A percentile compares a stretch with the other conserved stretches of the same genome.
phyloP scores from a whole-genome alignment of 1,140 invertebrate species.

The Oreohelix idahoensis region DNA sequence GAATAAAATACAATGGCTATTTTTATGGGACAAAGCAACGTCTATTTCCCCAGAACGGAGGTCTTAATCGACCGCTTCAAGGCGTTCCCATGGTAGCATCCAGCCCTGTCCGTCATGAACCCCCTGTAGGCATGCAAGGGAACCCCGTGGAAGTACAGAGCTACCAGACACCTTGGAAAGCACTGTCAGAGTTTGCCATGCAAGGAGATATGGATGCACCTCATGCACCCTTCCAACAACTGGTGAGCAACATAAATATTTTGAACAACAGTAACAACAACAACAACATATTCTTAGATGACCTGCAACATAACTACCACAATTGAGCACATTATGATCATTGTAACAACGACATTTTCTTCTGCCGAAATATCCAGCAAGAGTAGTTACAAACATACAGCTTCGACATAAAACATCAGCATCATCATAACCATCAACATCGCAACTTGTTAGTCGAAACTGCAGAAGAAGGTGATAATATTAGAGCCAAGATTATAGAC shows the following conservation, averaged over 20 bases:
- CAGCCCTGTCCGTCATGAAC: slow-evolving; percentile 92
- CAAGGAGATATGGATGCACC: slow-evolving; percentile 91
- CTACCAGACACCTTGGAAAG: slow-evolving; percentile 97
- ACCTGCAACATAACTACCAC: slow-evolving; percentile 15
- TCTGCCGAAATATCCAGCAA: neutral
- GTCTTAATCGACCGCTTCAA: slow-evolving; percentile 83
- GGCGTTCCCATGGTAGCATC: slow-evolving; percentile 97
- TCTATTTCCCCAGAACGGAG: slow-evolving; percentile 83
- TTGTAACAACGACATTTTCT: neutral
- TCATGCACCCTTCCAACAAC: slow-evolving; percentile 92
- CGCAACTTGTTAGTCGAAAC: too few species aligned
- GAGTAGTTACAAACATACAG: neutral
- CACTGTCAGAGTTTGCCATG: slow-evolving; percentile 93
- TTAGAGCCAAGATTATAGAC: slow-evolving; percentile 41
- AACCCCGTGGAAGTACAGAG: slow-evolving; percentile 87
- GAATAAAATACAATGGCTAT: too few species aligned
- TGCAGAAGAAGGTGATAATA: slow-evolving; percentile 33
- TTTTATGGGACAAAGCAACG: neutral
- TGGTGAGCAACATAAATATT: slow-evolving; percentile 80
- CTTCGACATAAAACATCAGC: neutral
- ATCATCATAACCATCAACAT: slow-evolving; percentile 5
- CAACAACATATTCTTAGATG: neutral
- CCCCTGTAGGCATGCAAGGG: slow-evolving; percentile 61
- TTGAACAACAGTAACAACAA: slow-evolving; percentile 76
- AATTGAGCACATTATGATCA: neutral